These are phyloP conservation scores for Hypercompe scribonia DNA, from an alignment of 2,888 invertebrate genomes.

Conservation along the genomic window DNA sequence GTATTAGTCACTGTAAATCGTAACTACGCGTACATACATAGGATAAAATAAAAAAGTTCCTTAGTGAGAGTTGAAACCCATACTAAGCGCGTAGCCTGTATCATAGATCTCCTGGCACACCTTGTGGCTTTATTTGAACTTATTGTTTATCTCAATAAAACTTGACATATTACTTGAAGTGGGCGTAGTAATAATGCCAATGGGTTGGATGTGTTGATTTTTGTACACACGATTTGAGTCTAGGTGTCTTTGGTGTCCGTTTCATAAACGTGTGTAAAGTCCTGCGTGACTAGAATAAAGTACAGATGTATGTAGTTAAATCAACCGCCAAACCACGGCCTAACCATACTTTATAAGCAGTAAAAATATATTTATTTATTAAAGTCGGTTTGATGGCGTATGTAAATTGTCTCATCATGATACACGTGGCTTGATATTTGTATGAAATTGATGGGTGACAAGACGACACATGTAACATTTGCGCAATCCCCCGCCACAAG, in stretches of 20 bases:
- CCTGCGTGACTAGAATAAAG: neutral
- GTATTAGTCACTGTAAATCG: too few species aligned
- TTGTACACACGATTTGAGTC: neutral
- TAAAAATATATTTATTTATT: neutral
- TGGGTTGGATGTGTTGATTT: neutral
- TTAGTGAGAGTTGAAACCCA: too few species aligned
- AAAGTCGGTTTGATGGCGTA: neutral
- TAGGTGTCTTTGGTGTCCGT: too few species aligned
- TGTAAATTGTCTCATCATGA: neutral
- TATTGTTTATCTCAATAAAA: neutral
- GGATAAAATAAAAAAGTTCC: too few species aligned
- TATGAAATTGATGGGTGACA: neutral
- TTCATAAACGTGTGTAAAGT: too few species aligned
- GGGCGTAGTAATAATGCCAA: neutral
- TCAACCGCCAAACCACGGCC: neutral
- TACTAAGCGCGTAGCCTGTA: too few species aligned
- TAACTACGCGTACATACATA: neutral
- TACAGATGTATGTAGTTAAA: too few species aligned
- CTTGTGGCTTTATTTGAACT: too few species aligned
- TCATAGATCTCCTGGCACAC: too few species aligned
- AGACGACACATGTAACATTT: neutral
- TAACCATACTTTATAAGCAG: neutral
- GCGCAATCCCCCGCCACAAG: constrained; percentile 14
- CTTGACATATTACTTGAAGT: neutral
- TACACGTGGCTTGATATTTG: neutral